Percentiles rank a stretch among this genome's conserved stretches.
Conservation (phyloP, 2,888 invertebrate species). For the Dinocampus coccinellae region DNA sequence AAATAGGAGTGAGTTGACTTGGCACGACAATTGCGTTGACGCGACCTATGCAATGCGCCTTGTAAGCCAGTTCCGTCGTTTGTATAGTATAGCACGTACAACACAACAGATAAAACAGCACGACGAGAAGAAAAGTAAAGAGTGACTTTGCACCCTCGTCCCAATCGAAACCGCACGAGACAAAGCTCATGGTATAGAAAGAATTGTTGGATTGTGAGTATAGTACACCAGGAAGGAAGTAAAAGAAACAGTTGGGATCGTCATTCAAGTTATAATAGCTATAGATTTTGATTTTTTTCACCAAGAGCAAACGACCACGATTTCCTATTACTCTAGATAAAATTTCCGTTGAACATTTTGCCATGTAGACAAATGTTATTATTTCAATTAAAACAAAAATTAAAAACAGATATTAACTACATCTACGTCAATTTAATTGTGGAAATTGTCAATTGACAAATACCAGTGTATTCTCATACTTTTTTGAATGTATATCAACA, state of each 20-base stretch:
- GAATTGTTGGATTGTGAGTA: slow-evolving; percentile 1
- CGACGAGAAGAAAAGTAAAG: not conserved
- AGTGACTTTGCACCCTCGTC: not conserved
- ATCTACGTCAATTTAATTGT: not conserved
- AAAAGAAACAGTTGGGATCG: not conserved
- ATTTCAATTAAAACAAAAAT: not conserved
- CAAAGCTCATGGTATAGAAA: not conserved
- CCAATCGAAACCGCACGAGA: not conserved
- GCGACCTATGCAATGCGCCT: slow-evolving; percentile 7
- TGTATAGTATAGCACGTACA: slow-evolving; percentile 3
- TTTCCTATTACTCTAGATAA: slow-evolving; percentile 5
- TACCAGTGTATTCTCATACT: not conserved
- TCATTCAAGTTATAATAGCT: slow-evolving; percentile 13
- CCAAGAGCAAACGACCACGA: slow-evolving; percentile 6
- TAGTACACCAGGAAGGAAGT: not conserved
- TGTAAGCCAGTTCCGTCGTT: slow-evolving; percentile 15
- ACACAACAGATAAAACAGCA: not conserved
- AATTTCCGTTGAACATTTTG: not conserved
- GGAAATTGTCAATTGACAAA: not conserved
- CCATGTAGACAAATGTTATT: not conserved
- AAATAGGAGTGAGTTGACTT: slow-evolving; percentile 8
- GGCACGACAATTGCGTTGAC: slow-evolving; percentile 13
- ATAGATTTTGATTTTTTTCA: not conserved
- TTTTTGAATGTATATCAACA: not conserved
- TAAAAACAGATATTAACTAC: not conserved